Evolutionary conservation across 2,888 invertebrate species (phyloP).

Genomic region (Drosophila neotestacea): DNA sequence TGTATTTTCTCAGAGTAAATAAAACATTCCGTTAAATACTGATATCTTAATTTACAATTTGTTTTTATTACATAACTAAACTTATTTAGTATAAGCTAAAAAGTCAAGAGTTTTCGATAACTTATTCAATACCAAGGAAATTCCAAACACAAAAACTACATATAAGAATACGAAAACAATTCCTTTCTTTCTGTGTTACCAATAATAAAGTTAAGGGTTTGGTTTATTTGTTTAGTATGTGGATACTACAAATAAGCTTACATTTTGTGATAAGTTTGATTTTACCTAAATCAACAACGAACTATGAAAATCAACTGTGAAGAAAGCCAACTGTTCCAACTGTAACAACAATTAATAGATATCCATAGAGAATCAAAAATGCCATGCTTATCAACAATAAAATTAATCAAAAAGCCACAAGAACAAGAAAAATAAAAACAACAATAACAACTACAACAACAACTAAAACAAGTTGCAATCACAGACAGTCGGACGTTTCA

Average conservation of each 20-base stretch:
- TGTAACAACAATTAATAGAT: slow-evolving; percentile 13
- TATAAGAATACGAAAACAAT: too few species aligned
- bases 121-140: too few species aligned
- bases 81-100: too few species aligned
- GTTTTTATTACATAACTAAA: too few species aligned
- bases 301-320: slow-evolving; percentile 2
- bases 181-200: neutral
- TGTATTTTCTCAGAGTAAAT: too few species aligned
- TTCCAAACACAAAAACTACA: too few species aligned
- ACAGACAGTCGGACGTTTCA: slow-evolving; percentile 35
- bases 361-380: slow-evolving; percentile 13
- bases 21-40: too few species aligned
- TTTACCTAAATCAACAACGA: neutral
- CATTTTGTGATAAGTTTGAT: neutral
- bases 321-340: slow-evolving; percentile 13
- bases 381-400: slow-evolving; percentile 36
- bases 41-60: too few species aligned
- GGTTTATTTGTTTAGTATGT: too few species aligned
- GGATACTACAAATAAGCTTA: neutral
- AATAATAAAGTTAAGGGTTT: neutral
- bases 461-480: slow-evolving; percentile 16
- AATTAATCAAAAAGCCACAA: slow-evolving; percentile 11
- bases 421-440: neutral
- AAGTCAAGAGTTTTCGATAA: too few species aligned
- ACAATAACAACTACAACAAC: slow-evolving; percentile 2